A percentile compares a stretch with the other conserved stretches of the same genome.
phyloP scores from a whole-genome alignment of 30 jellyfish, hydroid and myxozoan species.

The Clytia hemisphaerica region DNA sequence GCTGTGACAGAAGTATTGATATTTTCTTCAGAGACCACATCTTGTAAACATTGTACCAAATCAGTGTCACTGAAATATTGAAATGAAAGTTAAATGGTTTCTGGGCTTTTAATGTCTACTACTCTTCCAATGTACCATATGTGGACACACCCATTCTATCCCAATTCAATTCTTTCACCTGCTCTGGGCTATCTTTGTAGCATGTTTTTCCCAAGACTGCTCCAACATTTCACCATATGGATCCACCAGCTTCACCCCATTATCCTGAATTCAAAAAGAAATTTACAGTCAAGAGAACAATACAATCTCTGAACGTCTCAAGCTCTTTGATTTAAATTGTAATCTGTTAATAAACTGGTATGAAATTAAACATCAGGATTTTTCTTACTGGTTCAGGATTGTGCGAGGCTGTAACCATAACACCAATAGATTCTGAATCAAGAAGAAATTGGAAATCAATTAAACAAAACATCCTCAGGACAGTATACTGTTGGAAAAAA shows the following conservation, averaged over 20 bases:
- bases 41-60: slow-evolving; percentile 28
- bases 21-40: slow-evolving; percentile 24
- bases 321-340: neutral
- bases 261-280: slow-evolving; percentile 59
- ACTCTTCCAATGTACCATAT: no score
- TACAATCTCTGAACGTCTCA: neutral
- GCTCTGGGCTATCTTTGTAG: slow-evolving; percentile 72
- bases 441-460: neutral
- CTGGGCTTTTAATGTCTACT: no score
- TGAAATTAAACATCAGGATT: no score
- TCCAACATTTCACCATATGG: slow-evolving; percentile 97
- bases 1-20: slow-evolving; percentile 42
- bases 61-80: slow-evolving; percentile 41
- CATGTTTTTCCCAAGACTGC: slow-evolving; percentile 85
- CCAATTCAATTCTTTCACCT: slow-evolving; percentile 16
- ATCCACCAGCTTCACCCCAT: slow-evolving; percentile 88
- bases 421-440: slow-evolving; percentile 83
- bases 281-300: neutral
- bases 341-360: neutral
- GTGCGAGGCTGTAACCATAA: slow-evolving; percentile 95
- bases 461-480: neutral
- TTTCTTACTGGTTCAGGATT: slow-evolving; percentile 76
- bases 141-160: neutral
- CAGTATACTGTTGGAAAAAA: neutral
- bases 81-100: neutral